Evolutionary conservation across 2,888 invertebrate genomes (phyloP), one percentile per base, ranked within the genome.

Genomic region (Hirtodrosophila alboralis): DNA sequence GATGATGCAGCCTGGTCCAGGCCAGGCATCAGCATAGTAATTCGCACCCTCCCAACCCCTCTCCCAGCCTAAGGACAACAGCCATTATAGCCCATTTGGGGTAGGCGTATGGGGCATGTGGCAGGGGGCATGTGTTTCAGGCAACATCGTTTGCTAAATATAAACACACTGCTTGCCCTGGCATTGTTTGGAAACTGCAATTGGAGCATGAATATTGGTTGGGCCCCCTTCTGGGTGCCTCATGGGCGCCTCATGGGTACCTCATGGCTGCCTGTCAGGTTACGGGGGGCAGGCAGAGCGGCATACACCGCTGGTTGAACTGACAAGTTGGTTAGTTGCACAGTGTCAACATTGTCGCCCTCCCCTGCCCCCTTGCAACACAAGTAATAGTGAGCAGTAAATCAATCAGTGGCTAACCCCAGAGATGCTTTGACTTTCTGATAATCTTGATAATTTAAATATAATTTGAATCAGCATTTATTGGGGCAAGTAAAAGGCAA

Each of bases 141-240:
- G 52, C 51, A 59, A 65, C 70, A 70, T 61, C 69, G 65, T 75
- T 75, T 75, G 79, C 72, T 79, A 84, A 79, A 80, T 77, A 84
- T 84, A 79, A 84, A 79, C 78, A 71, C 64, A 53, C 58, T 60
- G 73, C 43, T 54, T 60, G 73, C 43, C 61, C 76, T 67, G 65
- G 58, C 72, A 61, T 84, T 79, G 84, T 79, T 84, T 84, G 80
- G 60, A 9, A 31, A 63, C 61, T 84, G 80, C 84, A 84, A 80
- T 84, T 79, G 79, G 84, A 79, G 79, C 79, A 84, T 79, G 79
- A 79, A 79, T 84, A 79, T 79, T 79, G 84, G 77, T 76, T 68
- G 68, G 52, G 58, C 14, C 21, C 45, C 37, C 34, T 7, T 10
- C 33, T 54, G 27, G 34, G 63, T 51, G 57, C 44, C 48, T n/a